These are phyloP conservation scores for Magallana gigas DNA, from an alignment of 1,140 invertebrate genomes.

Conservation along the genomic window DNA sequence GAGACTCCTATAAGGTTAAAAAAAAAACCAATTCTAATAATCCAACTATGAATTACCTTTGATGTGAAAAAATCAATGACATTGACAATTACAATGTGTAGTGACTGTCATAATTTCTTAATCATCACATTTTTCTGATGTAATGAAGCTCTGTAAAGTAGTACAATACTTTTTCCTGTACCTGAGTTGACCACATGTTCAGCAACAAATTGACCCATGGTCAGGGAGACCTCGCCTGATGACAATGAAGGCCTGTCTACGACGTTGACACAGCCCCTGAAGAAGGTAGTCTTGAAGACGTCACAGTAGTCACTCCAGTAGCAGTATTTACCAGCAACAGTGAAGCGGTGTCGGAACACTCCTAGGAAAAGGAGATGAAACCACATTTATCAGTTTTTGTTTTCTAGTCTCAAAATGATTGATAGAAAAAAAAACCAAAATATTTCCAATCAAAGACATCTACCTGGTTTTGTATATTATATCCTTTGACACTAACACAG, in stretches of 20 bases:
- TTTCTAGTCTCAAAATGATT: too few species aligned
- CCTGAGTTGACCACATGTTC: slow-evolving; percentile 59
- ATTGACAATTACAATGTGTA: not conserved
- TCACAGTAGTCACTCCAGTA: slow-evolving; percentile 72
- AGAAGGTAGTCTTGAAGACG: slow-evolving; percentile 52
- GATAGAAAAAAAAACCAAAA: not conserved
- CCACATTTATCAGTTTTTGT: too few species aligned
- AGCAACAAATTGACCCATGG: slow-evolving; percentile 59
- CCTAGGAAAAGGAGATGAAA: slow-evolving; percentile 54
- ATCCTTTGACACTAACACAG: not conserved
- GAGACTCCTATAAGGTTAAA: slow-evolving; percentile 33
- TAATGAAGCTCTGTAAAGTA: too few species aligned
- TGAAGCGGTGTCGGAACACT: slow-evolving; percentile 64
- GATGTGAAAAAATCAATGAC: too few species aligned
- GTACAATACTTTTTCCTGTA: not conserved
- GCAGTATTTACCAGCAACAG: slow-evolving; percentile 63
- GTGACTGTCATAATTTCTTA: too few species aligned
- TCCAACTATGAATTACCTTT: too few species aligned
- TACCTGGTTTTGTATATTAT: too few species aligned
- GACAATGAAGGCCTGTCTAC: slow-evolving; percentile 35
- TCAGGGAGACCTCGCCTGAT: slow-evolving; percentile 53
- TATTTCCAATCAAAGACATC: not conserved
- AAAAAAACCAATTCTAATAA: not conserved
- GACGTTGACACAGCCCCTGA: slow-evolving; percentile 69
- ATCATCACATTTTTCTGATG: too few species aligned